Evolutionary conservation across 2,888 invertebrate species (phyloP).

Genomic region (Cylindroiulus punctatus): DNA sequence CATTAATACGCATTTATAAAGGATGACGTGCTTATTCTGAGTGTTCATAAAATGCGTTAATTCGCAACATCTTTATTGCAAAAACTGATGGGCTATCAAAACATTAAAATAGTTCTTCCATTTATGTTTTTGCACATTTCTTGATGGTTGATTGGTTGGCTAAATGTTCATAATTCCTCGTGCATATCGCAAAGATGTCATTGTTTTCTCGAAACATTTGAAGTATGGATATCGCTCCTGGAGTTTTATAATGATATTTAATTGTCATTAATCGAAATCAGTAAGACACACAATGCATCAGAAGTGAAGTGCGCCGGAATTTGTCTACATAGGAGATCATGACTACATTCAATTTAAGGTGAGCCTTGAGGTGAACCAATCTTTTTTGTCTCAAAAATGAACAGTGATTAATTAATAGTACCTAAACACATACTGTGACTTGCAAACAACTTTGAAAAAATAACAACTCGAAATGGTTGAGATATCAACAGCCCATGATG

Average conservation of each 20-base stretch:
- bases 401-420: too few species aligned
- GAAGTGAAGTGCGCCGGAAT: background rate
- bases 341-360: background rate
- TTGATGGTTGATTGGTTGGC: slow-evolving; percentile 30
- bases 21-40: background rate
- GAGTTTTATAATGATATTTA: background rate
- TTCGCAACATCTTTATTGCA: background rate
- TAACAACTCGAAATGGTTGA: too few species aligned
- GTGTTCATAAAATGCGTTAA: background rate
- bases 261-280: background rate
- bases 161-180: background rate
- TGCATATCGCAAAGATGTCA: background rate
- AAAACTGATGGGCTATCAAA: background rate
- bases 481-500: too few species aligned
- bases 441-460: too few species aligned
- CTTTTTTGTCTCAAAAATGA: too few species aligned
- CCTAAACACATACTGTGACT: too few species aligned
- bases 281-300: background rate
- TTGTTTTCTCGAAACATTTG: background rate
- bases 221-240: background rate
- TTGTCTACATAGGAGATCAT: background rate
- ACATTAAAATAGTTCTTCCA: background rate
- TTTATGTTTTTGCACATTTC: background rate
- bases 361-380: background rate
- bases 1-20: background rate